Evolutionary conservation across 1,140 invertebrate species (phyloP).

Genomic region (Hyles vespertilio): DNA sequence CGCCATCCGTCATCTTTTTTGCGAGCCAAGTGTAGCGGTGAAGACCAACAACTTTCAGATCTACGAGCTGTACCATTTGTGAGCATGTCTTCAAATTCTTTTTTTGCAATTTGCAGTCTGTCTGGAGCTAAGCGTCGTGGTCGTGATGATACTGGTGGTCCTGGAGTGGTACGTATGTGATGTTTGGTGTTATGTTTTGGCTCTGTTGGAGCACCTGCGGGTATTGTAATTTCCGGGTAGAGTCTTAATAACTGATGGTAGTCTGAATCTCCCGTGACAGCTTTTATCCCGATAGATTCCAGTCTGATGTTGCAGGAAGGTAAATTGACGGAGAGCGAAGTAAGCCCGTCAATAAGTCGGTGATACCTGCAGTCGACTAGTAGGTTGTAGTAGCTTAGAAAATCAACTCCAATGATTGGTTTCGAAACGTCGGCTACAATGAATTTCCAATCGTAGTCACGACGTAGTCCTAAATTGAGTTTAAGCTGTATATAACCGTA

Average conservation of each 20-base stretch:
- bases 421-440: not conserved
- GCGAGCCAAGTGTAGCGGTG: too few relatives aligned
- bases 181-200: not conserved
- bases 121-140: not conserved
- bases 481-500: not conserved
- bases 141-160: constrained; percentile 1
- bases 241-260: not conserved
- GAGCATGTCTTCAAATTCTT: not conserved
- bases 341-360: not conserved
- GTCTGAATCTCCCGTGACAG: not conserved
- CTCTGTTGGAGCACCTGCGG: not conserved
- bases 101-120: not conserved
- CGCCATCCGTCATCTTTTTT: not conserved
- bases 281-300: not conserved
- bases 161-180: constrained; percentile 1
- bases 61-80: not conserved
- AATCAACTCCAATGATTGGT: not conserved
- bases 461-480: too few relatives aligned
- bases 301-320: not conserved
- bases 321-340: not conserved
- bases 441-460: too few relatives aligned
- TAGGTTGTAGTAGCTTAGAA: not conserved
- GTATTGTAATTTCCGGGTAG: not conserved
- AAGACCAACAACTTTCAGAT: too few relatives aligned
- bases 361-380: constrained; percentile 1